These are phyloP conservation scores for Metalampra italica DNA, from an alignment of 2,888 invertebrate species.

Conservation along the genomic window DNA sequence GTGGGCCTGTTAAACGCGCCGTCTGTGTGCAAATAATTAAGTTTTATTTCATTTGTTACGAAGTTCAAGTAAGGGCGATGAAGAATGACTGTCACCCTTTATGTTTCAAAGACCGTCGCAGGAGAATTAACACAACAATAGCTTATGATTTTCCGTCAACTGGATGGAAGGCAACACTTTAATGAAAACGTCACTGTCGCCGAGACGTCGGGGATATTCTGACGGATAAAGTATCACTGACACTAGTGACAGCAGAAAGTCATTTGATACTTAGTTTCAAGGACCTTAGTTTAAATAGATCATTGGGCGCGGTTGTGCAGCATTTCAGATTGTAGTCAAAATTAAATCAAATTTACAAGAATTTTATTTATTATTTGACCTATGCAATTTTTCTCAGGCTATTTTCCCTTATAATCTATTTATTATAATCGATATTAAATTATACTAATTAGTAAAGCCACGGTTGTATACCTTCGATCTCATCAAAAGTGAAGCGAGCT, in stretches of 20 bases:
- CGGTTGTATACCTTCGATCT: too few relatives aligned
- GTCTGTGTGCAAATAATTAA: constrained; percentile 35
- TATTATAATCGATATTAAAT: too few relatives aligned
- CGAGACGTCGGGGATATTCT: constrained; percentile 32
- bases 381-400: too few relatives aligned
- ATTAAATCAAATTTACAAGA: too few relatives aligned
- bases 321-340: too few relatives aligned
- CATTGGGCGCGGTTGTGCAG: too few relatives aligned
- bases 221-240: constrained; percentile 43
- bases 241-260: constrained; percentile 40
- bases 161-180: constrained; percentile 46
- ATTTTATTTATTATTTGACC: too few relatives aligned
- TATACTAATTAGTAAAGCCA: too few relatives aligned
- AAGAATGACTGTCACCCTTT: constrained; percentile 30
- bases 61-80: constrained; percentile 34
- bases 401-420: too few relatives aligned
- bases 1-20: constrained; percentile 35
- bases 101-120: constrained; percentile 24
- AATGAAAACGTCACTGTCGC: constrained; percentile 55
- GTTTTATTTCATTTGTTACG: constrained; percentile 22
- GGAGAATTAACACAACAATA: constrained; percentile 45
- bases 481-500: too few relatives aligned
- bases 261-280: constrained; percentile 19
- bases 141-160: constrained; percentile 48
- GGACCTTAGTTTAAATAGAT: too few relatives aligned